phyloP scores from a whole-genome alignment of 2,113 vertebrate genomes.

The Psittacara wagleri region DNA sequence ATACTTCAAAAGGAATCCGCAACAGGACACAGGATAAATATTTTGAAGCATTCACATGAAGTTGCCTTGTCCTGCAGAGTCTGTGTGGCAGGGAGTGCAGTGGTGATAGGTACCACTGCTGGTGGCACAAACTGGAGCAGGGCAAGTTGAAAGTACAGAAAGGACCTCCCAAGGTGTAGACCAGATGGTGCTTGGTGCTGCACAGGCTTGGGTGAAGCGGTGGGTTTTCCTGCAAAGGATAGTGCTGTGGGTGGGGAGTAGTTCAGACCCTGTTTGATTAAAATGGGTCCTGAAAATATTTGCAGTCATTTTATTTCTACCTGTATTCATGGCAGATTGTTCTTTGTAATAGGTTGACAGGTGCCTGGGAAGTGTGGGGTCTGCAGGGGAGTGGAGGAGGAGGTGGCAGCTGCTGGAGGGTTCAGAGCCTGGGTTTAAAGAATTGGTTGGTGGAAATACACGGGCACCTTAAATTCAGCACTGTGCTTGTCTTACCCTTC shows the following conservation, averaged over 20 bases:
- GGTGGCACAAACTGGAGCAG: neutral
- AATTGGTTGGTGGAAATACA: neutral
- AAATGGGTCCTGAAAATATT: neutral
- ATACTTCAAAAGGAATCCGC: neutral
- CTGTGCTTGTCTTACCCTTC: neutral
- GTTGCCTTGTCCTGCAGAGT: neutral
- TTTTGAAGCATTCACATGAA: neutral
- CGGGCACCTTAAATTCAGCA: neutral
- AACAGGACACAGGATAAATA: neutral
- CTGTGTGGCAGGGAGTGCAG: accelerated
- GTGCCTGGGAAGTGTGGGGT: neutral
- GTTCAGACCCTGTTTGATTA: neutral
- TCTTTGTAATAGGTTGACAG: neutral
- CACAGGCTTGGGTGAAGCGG: neutral
- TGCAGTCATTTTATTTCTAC: neutral
- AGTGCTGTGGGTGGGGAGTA: neutral
- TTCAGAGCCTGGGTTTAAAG: neutral
- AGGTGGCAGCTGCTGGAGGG: neutral
- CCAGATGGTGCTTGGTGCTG: neutral
- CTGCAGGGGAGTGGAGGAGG: neutral
- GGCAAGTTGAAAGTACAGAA: neutral
- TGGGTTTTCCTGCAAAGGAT: neutral
- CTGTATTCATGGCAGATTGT: neutral
- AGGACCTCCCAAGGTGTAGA: neutral
- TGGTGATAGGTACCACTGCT: neutral